Base-by-base conservation (phyloP, 1,140 invertebrate species). In the Chironomus tepperi region DNA sequence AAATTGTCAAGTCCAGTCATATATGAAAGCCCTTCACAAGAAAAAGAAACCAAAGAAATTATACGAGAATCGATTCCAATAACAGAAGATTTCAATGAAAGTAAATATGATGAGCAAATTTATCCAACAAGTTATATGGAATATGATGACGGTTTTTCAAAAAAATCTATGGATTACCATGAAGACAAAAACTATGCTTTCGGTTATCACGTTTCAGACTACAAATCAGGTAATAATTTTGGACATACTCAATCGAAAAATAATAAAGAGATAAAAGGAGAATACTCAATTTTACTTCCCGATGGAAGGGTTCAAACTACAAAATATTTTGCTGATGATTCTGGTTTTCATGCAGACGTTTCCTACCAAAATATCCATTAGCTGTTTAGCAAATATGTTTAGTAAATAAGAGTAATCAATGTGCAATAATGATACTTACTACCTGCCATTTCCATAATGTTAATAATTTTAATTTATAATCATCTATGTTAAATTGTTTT, bases 271-370 rank as follows among this genome's bases (percentile, higher is more conserved):
- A 90, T 90, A 9, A 88, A 87, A 77, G 90, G 91, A 70, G 85
- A 87, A 76, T 93, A 93, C 83, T 89, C 91, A 77, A 90, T 93
- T 43, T 83, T 89, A n/a, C 81, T 93, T 42, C 91, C 91, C 2
- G 91, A 93, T 82, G 91, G 91, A 42, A 85, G 91, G 75, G 83
- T 89, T 77, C 91, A 93, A 83, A 88, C 88, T 75, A 92, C 94
- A 34, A 85, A 87, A 73, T 94, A 94, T 83, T 89, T 87, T 75
- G 91, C 90, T 0, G 91, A 93, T 76, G 86, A 88, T 42, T 84
- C 82, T 72, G 92, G 92, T 9, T 94, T 89, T 81, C 90, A 92
- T 79, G 91, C 91, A 10, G 86, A 89, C 77, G 89, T 93, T 34
- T 88, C 88, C 9, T 93, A 91, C 80, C 85, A 88, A 73, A 75